A percentile compares a stretch with the other conserved stretches of the same genome.
Conservation (phyloP, 2,797 vertebrate species). For the Chrysocyon brachyurus region DNA sequence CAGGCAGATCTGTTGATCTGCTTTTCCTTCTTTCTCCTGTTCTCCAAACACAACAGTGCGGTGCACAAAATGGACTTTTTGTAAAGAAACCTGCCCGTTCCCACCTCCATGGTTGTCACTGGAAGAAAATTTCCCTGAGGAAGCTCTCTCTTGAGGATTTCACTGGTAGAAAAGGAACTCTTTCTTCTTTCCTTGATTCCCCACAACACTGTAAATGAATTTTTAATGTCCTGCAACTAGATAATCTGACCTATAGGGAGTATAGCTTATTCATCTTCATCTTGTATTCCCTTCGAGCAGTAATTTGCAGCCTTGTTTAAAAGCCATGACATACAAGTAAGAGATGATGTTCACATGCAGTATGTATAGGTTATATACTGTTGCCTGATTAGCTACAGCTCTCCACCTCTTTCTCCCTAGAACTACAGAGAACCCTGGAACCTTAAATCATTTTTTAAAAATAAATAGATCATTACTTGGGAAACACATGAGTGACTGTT, state of each 20-base stretch:
- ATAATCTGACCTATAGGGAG: neutral
- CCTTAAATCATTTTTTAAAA: neutral
- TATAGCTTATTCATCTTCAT: neutral
- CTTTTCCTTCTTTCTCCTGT: neutral
- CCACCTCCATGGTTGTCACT: neutral
- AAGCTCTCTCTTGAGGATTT: neutral
- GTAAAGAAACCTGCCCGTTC: neutral
- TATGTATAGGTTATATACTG: neutral
- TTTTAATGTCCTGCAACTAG: slow-evolving; percentile 37
- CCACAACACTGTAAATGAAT: neutral
- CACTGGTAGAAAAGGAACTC: neutral
- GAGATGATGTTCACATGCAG: neutral
- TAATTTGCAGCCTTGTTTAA: neutral
- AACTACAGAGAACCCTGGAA: neutral
- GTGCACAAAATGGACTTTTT: neutral
- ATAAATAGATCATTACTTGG: neutral
- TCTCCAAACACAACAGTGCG: neutral
- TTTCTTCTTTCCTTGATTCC: slow-evolving; percentile 19
- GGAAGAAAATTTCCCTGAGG: neutral
- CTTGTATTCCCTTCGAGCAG: neutral
- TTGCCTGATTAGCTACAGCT: neutral
- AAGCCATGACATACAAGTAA: neutral
- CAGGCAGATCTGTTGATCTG: neutral
- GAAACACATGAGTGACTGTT: neutral
- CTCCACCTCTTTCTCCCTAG: neutral